Evolutionary conservation across 2,888 invertebrate genomes (phyloP), one percentile per base, ranked within the genome.

Genomic region (Ichneumon xanthorius): DNA sequence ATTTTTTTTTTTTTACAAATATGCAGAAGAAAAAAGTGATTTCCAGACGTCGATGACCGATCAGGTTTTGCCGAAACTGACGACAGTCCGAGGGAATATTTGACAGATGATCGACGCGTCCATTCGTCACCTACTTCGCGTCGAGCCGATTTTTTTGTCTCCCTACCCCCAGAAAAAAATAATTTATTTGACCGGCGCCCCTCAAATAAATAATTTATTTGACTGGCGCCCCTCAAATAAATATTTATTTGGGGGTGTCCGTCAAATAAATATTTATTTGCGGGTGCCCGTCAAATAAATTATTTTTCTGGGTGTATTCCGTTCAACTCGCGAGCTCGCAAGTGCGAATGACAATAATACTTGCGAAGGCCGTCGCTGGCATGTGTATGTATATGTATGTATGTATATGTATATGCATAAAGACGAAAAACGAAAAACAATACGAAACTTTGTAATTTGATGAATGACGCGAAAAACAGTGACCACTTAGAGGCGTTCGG

Each of bases 31-130:
- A 61, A 5, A 16, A 55, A 61, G 65, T 63, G 26, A 79, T 79
- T 82, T 79, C 65, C 68, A 70, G 37, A 40, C 55, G 73, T 76
- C 81, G 68, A 79, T 70, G 77, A 77, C 85, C 73, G 75, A 85
- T 71, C 81, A 81, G 67, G 45, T 72, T 80, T 82, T 71, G 63
- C 68, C 58, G 85, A 87, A 79, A 80, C 63, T 86, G 33, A 73
- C 88, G 79, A 86, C 82, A 48, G 83, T 85, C 68, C 73, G 58
- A 55, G 19, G n/a, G 9, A 40, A 68, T 58, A 58, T 67, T 77
- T 76, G 37, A 86, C 79, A 67, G 72, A 70, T 58, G 68, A 82
- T 88, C 84, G 84, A 76, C 33, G 58, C 16, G 37, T 26, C 40
- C 14, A 19, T 80, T 67, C 30, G 40, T 55, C 11, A 40, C 80